Evolutionary conservation across 2,888 invertebrate genomes (phyloP).

Genomic region (Choristoneura rosaceana): DNA sequence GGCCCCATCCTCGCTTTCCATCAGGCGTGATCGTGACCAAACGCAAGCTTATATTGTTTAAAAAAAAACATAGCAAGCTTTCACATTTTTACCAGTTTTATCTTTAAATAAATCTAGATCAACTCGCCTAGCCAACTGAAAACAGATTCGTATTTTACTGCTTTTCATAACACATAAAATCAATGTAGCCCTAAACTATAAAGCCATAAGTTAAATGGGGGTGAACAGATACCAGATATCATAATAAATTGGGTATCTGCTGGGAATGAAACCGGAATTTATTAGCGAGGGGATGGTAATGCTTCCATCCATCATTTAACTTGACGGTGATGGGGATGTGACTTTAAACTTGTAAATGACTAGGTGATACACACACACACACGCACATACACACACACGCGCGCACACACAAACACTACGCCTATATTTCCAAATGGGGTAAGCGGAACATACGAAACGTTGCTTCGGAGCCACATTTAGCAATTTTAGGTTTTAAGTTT

Average conservation of each 20-base stretch:
- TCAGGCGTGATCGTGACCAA: too few relatives aligned
- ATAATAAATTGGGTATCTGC: slow-evolving; percentile 39
- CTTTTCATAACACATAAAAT: slow-evolving; percentile 24
- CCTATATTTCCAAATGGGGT: too few relatives aligned
- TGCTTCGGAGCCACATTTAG: too few relatives aligned
- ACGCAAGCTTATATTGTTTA: too few relatives aligned
- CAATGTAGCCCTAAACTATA: slow-evolving; percentile 32
- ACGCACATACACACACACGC: too few relatives aligned
- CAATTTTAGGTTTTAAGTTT: too few relatives aligned
- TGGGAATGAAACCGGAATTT: slow-evolving; percentile 31
- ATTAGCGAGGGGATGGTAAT: slow-evolving; percentile 37
- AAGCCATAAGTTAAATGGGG: slow-evolving; percentile 35
- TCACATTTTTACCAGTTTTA: too few relatives aligned
- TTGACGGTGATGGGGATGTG: slow-evolving; percentile 7
- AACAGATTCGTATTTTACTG: not conserved
- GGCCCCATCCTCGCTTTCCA: too few relatives aligned
- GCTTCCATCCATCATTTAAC: slow-evolving; percentile 39
- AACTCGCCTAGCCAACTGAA: not conserved
- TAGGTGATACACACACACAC: too few relatives aligned
- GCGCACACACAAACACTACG: too few relatives aligned
- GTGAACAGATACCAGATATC: slow-evolving; percentile 37
- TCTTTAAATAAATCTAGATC: not conserved
- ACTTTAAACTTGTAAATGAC: slow-evolving; percentile 17
- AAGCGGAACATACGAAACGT: too few relatives aligned
- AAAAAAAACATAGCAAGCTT: too few relatives aligned